Conservation (phyloP, 2,113 vertebrate genomes). For the Syngnathus floridae region DNA sequence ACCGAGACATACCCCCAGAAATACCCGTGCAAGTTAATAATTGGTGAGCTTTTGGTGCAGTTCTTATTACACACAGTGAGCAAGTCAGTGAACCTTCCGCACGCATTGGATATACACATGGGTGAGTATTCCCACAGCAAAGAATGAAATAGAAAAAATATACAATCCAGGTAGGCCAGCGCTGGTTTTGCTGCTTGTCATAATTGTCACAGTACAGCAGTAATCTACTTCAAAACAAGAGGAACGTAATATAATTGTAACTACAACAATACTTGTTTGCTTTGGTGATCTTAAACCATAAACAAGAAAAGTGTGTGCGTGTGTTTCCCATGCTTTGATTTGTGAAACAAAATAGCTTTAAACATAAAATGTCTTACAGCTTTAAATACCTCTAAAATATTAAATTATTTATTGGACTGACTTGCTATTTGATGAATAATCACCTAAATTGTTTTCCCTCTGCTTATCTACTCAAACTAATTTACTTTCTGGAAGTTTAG, state of each 20-base stretch:
- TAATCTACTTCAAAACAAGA: neutral
- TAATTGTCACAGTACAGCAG: neutral
- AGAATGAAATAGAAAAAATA: neutral
- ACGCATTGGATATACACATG: neutral
- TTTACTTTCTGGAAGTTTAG: slow-evolving; percentile 14
- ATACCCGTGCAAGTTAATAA: slow-evolving; percentile 37
- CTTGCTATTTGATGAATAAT: neutral
- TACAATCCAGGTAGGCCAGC: neutral
- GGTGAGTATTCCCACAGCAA: slow-evolving; percentile 8
- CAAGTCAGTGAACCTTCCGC: neutral
- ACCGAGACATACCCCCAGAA: neutral
- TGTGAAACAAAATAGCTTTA: neutral
- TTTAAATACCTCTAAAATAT: neutral
- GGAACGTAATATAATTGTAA: neutral
- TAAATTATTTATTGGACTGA: too few relatives aligned
- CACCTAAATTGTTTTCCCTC: neutral
- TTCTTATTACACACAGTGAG: neutral
- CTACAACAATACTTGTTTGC: neutral
- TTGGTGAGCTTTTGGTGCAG: slow-evolving; percentile 12
- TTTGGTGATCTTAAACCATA: neutral
- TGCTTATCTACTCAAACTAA: slow-evolving; percentile 12
- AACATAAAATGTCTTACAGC: neutral
- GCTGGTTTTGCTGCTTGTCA: neutral
- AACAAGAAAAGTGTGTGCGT: too few relatives aligned
- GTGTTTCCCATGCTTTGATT: neutral